phyloP scores from a whole-genome alignment of 1,140 invertebrate genomes.

The Sitobion miscanthi region DNA sequence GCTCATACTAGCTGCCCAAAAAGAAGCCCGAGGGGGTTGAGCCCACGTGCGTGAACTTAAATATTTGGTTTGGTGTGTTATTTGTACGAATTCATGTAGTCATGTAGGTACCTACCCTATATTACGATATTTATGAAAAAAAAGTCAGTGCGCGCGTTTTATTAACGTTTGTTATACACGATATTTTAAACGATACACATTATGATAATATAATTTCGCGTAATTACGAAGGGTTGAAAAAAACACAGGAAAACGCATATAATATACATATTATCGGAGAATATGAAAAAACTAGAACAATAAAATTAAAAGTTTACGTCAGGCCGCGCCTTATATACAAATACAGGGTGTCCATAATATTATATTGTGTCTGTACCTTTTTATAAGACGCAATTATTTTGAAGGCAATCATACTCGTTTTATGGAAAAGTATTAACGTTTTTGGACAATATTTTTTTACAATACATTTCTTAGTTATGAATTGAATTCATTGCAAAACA shows the following conservation, averaged over 20 bases:
- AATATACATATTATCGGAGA: not conserved
- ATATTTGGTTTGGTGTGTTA: not conserved
- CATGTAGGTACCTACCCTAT: not conserved
- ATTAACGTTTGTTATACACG: slow-evolving; percentile 5
- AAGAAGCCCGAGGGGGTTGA: too few relatives aligned
- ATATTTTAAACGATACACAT: slow-evolving; percentile 18
- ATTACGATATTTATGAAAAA: not conserved
- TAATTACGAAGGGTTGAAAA: slow-evolving; percentile 1
- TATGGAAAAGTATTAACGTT: too few relatives aligned
- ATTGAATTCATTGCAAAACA: too few relatives aligned
- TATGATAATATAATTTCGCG: not conserved
- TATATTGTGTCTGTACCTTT: too few relatives aligned
- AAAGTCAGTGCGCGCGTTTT: not conserved
- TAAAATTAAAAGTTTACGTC: slow-evolving; percentile 11
- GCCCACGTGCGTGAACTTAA: not conserved
- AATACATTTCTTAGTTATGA: too few relatives aligned
- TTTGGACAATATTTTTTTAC: not conserved
- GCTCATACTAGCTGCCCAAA: not conserved
- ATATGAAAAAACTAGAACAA: slow-evolving; percentile 6
- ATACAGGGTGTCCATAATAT: not conserved
- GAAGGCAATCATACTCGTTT: not conserved
- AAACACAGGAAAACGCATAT: not conserved
- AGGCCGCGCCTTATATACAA: not conserved
- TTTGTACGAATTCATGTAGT: not conserved
- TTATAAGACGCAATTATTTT: not conserved